phyloP scores from a whole-genome alignment of 2,113 vertebrate species.

The Hypanus sabinus region DNA sequence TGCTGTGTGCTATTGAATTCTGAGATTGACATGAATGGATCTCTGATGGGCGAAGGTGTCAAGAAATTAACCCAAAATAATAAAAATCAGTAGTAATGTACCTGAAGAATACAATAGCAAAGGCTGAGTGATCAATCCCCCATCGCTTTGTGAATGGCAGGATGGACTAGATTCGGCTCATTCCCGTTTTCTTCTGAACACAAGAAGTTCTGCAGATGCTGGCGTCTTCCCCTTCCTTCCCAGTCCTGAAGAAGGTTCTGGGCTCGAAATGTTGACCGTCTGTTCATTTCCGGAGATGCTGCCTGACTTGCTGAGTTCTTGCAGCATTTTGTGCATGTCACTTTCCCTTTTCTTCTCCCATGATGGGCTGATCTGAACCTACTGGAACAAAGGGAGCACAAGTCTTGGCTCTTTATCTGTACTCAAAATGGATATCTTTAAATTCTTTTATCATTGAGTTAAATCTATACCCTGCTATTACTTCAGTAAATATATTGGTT shows the following conservation, averaged over 20 bases:
- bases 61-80: not conserved
- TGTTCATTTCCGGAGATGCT: no score
- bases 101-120: not conserved
- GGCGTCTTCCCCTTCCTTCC: no score
- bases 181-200: no score
- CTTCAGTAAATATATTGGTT: not conserved
- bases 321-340: no score
- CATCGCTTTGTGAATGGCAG: no score
- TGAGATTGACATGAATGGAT: not conserved
- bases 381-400: not conserved
- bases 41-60: not conserved
- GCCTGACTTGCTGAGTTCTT: no score
- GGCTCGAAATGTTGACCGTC: no score
- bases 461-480: not conserved
- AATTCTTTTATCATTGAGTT: not conserved
- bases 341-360: no score
- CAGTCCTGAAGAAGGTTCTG: no score
- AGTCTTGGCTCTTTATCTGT: not conserved
- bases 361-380: not conserved
- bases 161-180: no score
- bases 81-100: not conserved
- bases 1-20: no score
- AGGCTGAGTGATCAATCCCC: not conserved
- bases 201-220: no score
- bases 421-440: not conserved